Evolutionary conservation across 1,140 invertebrate species (phyloP).

Genomic region (Zeugodacus cucurbitae): DNA sequence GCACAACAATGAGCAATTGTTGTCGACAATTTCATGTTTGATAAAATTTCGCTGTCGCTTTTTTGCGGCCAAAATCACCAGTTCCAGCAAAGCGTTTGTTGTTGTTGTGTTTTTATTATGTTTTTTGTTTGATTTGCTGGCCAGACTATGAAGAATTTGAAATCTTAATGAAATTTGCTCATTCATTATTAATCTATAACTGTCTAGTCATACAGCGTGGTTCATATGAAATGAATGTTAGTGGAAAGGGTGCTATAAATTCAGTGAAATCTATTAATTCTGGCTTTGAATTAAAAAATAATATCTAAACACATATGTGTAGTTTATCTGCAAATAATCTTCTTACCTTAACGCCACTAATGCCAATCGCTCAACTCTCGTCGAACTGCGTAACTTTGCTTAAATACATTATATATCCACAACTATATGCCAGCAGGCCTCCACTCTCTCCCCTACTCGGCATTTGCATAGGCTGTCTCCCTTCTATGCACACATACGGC

Average conservation of each 20-base stretch:
- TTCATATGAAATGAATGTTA: not conserved
- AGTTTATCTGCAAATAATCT: not conserved
- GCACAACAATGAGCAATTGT: not conserved
- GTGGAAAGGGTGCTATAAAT: not conserved
- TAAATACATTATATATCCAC: not conserved
- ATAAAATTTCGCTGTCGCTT: not conserved
- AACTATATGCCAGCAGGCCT: not conserved
- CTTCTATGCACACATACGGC: not conserved
- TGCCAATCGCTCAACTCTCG: not conserved
- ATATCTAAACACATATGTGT: not conserved
- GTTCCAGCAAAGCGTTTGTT: not conserved
- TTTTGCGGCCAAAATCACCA: not conserved
- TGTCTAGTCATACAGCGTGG: not conserved
- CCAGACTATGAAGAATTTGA: slow-evolving; percentile 19
- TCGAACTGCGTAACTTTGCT: not conserved
- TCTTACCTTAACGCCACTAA: not conserved
- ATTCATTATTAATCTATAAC: not conserved
- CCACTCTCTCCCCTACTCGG: not conserved
- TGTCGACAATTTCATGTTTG: slow-evolving; percentile 24
- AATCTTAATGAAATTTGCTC: slow-evolving; percentile 22
- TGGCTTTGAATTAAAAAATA: not conserved
- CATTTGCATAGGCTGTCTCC: not conserved
- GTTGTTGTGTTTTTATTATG: not conserved
- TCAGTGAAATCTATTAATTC: not conserved
- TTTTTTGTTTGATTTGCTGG: not conserved